Conservation (phyloP, 1,140 invertebrate species). For the Drosophila mojavensis region DNA sequence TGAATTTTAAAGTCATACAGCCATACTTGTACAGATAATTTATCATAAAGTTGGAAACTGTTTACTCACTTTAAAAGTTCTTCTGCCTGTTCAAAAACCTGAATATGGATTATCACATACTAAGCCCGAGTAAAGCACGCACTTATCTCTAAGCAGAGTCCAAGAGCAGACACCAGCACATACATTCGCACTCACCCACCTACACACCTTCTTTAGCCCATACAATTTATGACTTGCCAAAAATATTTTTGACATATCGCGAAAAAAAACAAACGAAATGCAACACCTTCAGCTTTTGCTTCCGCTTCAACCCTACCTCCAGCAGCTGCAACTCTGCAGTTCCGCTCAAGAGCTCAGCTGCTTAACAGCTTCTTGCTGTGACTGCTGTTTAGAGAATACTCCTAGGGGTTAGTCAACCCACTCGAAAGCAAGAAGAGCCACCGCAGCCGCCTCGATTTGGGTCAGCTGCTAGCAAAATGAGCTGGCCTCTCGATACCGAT, state of each 20-base stretch:
- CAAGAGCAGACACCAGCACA: too few relatives aligned
- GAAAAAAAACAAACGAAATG: not conserved
- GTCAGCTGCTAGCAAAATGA: conserved; percentile 15
- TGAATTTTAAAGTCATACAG: too few relatives aligned
- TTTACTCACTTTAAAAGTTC: too few relatives aligned
- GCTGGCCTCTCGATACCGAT: conserved; percentile 26
- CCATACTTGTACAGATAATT: too few relatives aligned
- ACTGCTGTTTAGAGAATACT: not conserved
- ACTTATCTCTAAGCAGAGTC: not conserved
- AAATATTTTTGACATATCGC: not conserved
- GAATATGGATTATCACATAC: not conserved
- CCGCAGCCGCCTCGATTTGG: conserved; percentile 6
- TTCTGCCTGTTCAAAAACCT: too few relatives aligned
- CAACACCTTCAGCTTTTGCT: not conserved
- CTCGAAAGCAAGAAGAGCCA: conserved; percentile 13
- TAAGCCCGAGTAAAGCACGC: not conserved
- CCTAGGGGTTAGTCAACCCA: conserved; percentile 25
- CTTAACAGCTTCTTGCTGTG: not conserved
- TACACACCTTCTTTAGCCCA: not conserved
- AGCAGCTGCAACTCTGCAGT: too few relatives aligned
- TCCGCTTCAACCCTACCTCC: not conserved
- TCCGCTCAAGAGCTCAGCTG: not conserved
- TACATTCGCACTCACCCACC: too few relatives aligned
- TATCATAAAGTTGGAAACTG: too few relatives aligned
- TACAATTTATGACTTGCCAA: not conserved